Base-by-base conservation (phyloP, 2,888 invertebrate species). In the Pocota personata region DNA sequence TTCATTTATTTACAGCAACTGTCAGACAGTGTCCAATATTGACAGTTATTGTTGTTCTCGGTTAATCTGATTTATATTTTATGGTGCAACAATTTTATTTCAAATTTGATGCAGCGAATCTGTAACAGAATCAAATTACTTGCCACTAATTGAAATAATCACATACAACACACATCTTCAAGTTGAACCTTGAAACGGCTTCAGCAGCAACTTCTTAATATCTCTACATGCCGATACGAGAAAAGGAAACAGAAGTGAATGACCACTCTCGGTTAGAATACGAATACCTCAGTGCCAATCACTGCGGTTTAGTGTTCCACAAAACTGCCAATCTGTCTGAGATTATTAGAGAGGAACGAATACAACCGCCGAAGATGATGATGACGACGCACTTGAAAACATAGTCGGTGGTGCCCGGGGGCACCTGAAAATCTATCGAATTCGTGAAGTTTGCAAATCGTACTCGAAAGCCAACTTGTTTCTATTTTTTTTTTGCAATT, bases 391-490 rank as follows among this genome's bases (percentile, higher is more conserved):
- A 79, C 75, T 79, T 71, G 75, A 75, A 50, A 57, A 62, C 32
- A 30, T 57, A 78, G 19, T 32, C 40, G n/a, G 40, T 16, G 8
- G n/a, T 72, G 24, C 35, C 75, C 57, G n/a, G 43, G 4, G 50
- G 79, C 50, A 24, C 4, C 69, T 73, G 19, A 69, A 67, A 67
- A 62, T 67, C 67, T 73, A 79, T 75, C 37, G 79, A 79, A 79
- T 66, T 84, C 84, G 64, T 84, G 78, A 79, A 79, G 46, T 79
- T 79, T 79, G 73, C 58, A 84, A 79, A 79, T 79, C 64, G 75
- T 62, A 75, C 69, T 79, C 75, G 75, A 75, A 71, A 75, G 57
- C 8, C 37, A 48, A 57, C 30, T 50, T 60, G 14, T 3, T 4
- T 3, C 2, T 43, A 19, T 35, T 24, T 19, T 35, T 35, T 66